Evolutionary conservation across 2,797 vertebrate species (phyloP).

Genomic region (Arnoldichthys spilopterus): DNA sequence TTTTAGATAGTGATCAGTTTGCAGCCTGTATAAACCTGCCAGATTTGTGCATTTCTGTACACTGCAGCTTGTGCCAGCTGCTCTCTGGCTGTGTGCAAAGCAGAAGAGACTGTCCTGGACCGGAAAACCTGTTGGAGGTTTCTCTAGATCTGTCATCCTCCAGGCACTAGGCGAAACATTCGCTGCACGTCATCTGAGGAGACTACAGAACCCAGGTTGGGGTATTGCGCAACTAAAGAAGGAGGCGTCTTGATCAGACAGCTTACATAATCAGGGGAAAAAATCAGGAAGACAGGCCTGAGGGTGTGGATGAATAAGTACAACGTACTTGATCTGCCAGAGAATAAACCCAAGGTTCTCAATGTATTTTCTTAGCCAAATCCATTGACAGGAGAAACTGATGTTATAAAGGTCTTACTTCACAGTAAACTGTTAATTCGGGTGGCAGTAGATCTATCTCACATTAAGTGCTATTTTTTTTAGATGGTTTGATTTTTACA

Average conservation of each 20-base stretch:
- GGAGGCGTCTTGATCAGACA: not conserved
- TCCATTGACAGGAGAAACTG: not conserved
- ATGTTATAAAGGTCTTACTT: not conserved
- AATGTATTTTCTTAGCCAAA: not conserved
- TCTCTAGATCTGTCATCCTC: not conserved
- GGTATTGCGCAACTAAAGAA: not conserved
- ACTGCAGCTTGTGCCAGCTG: not conserved
- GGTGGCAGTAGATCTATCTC: too few species aligned
- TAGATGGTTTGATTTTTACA: too few species aligned
- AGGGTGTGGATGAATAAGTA: not conserved
- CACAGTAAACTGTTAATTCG: not conserved
- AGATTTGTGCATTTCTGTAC: constrained; percentile 17
- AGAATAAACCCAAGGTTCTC: not conserved
- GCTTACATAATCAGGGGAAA: not conserved
- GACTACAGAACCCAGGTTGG: not conserved
- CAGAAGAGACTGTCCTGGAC: not conserved
- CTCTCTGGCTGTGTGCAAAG: not conserved
- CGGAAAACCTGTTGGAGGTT: not conserved
- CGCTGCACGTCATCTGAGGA: not conserved
- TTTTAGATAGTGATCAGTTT: constrained; percentile 69
- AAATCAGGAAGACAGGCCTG: not conserved
- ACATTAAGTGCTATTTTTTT: too few species aligned
- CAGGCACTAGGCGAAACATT: not conserved
- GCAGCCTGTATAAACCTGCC: constrained; percentile 20
- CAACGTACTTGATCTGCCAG: not conserved